These are phyloP conservation scores for Tenthredo scrophulariae DNA, from an alignment of 2,888 invertebrate species.

Conservation along the genomic window DNA sequence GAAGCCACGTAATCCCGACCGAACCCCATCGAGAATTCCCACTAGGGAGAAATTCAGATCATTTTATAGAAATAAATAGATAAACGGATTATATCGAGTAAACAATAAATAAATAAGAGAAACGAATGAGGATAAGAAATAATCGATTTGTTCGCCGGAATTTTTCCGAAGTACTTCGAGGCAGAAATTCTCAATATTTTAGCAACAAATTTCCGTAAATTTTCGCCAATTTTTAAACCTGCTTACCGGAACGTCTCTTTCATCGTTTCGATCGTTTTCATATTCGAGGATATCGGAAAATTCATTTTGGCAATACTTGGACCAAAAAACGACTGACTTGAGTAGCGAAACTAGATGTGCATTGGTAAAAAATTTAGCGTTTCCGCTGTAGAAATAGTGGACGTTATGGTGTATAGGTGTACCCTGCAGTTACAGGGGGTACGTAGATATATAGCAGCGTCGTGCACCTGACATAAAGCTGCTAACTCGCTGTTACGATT, in stretches of 20 bases:
- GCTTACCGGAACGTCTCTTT: background rate
- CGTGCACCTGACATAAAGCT: conserved; percentile 66
- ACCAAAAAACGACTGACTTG: background rate
- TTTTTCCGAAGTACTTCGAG: background rate
- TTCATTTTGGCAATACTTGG: background rate
- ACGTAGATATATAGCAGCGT: background rate
- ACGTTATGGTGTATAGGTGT: background rate
- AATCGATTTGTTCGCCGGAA: background rate
- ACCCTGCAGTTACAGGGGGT: background rate
- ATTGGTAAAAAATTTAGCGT: background rate
- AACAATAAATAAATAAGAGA: no score
- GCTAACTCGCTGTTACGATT: conserved; percentile 76
- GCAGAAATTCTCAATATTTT: no score
- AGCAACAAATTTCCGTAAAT: no score
- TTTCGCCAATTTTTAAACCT: background rate
- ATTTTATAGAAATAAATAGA: conserved; percentile 25
- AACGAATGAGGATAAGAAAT: background rate
- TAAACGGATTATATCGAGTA: conserved; percentile 8
- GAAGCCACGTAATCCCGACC: conserved; percentile 68
- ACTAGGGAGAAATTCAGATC: conserved; percentile 30
- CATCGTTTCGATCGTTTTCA: background rate
- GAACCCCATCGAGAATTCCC: background rate
- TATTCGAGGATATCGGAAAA: background rate
- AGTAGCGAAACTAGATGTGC: background rate
- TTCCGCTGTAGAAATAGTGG: background rate